Evolutionary conservation across 2,113 vertebrate genomes (phyloP).

Genomic region (Ophthalmolycus amberensis): DNA sequence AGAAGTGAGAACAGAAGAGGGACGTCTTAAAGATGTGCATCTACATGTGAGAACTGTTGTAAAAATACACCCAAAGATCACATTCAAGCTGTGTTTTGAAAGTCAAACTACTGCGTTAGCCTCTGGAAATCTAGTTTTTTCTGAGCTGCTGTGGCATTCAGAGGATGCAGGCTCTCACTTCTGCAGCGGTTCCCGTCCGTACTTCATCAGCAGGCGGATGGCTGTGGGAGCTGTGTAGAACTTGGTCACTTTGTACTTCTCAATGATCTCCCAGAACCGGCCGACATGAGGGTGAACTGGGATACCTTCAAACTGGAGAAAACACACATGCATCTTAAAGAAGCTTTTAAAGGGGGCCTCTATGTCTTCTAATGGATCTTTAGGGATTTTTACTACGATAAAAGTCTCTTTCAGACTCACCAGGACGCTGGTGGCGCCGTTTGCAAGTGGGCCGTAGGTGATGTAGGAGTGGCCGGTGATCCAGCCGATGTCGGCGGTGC

Average conservation of each 20-base stretch:
- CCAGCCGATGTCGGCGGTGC: constrained; percentile 87
- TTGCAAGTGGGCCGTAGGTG: constrained; percentile 84
- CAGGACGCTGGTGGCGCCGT: constrained; percentile 83
- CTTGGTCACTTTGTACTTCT: constrained; percentile 85
- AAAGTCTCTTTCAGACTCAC: constrained; percentile 64
- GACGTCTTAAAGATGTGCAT: too few relatives aligned
- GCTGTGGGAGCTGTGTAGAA: constrained; percentile 87
- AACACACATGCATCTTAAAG: constrained; percentile 1
- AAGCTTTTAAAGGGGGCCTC: accelerated
- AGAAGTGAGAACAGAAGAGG: too few relatives aligned
- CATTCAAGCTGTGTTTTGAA: not conserved
- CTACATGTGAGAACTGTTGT: not conserved
- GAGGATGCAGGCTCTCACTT: constrained; percentile 67
- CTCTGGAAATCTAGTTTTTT: not conserved
- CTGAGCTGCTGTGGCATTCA: not conserved
- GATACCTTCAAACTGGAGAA: constrained; percentile 83
- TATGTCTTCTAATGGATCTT: not conserved
- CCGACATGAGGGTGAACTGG: constrained; percentile 83
- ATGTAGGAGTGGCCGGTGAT: constrained; percentile 88
- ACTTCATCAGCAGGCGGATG: constrained; percentile 86
- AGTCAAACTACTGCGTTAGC: constrained; percentile 13
- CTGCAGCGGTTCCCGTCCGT: constrained; percentile 79
- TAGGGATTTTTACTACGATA: not conserved
- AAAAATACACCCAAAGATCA: not conserved
- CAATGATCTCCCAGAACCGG: constrained; percentile 84